phyloP scores from a whole-genome alignment of 1,140 invertebrate genomes.

The Euura saliciscinereae region DNA sequence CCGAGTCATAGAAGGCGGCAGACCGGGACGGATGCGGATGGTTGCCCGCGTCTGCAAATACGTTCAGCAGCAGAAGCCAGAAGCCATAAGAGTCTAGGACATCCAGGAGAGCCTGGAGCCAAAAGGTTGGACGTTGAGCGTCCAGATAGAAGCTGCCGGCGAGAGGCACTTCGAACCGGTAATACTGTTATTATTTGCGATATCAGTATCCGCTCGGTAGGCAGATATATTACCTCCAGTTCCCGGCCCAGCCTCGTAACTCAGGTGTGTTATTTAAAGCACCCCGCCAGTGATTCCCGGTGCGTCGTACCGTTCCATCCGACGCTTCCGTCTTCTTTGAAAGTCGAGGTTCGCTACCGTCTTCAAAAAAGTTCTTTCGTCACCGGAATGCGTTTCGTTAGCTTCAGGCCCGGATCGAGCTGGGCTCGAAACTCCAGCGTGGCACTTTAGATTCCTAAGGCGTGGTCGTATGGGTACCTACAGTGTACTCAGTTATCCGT shows the following conservation, averaged over 20 bases:
- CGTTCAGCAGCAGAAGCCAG: neutral
- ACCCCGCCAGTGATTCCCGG: neutral
- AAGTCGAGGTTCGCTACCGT: neutral
- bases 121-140: neutral
- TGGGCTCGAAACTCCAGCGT: neutral
- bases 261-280: neutral
- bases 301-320: neutral
- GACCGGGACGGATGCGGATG: slow-evolving; percentile 8
- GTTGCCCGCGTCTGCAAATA: slow-evolving; percentile 5
- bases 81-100: neutral
- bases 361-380: neutral
- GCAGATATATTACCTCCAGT: neutral
- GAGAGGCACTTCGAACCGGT: slow-evolving; percentile 7
- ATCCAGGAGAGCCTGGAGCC: neutral
- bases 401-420: neutral
- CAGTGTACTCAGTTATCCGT: neutral
- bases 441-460: neutral
- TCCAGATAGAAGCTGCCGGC: neutral
- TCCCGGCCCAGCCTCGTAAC: neutral
- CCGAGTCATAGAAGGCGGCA: neutral
- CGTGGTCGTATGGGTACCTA: neutral
- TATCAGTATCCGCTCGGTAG: slow-evolving; percentile 6
- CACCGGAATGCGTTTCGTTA: neutral
- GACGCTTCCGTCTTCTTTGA: neutral
- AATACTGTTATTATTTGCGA: slow-evolving; percentile 14